phyloP scores from a whole-genome alignment of 2,888 invertebrate genomes.

The Masnerella sp. region DNA sequence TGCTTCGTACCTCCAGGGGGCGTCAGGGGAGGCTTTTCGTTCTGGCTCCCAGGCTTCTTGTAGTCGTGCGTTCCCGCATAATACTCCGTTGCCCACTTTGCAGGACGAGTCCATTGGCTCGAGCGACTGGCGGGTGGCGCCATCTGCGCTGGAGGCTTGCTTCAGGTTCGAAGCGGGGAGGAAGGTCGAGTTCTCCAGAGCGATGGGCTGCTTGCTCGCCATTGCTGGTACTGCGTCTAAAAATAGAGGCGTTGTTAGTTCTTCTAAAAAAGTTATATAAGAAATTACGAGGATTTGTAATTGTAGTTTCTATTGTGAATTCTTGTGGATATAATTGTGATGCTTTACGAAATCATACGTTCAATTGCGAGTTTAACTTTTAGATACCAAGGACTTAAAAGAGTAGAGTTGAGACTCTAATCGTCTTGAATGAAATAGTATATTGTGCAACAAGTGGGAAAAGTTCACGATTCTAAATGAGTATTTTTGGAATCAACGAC shows the following conservation, averaged over 20 bases:
- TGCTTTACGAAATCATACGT: too few species aligned
- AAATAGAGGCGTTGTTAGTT: neutral
- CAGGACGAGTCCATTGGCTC: constrained; percentile 67
- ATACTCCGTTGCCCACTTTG: constrained; percentile 74
- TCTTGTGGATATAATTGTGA: too few species aligned
- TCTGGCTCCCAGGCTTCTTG: constrained; percentile 77
- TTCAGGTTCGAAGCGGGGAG: constrained; percentile 66
- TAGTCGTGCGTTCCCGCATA: constrained; percentile 74
- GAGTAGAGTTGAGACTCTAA: too few species aligned
- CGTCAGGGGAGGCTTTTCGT: constrained; percentile 74
- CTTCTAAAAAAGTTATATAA: too few species aligned
- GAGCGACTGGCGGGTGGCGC: constrained; percentile 64
- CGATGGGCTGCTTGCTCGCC: constrained; percentile 42
- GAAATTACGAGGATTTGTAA: too few species aligned
- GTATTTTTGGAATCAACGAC: too few species aligned
- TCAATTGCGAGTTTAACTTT: too few species aligned
- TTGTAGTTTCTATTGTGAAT: too few species aligned
- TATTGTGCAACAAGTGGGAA: too few species aligned
- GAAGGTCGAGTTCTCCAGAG: constrained; percentile 64
- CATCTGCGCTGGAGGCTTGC: constrained; percentile 62
- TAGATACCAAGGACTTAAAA: too few species aligned
- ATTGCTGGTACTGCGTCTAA: constrained; percentile 35
- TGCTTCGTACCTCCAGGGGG: constrained; percentile 75
- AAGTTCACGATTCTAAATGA: too few species aligned
- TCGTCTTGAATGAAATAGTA: too few species aligned